phyloP scores from a whole-genome alignment of 2,113 vertebrate genomes.

The Xenopus borealis region DNA sequence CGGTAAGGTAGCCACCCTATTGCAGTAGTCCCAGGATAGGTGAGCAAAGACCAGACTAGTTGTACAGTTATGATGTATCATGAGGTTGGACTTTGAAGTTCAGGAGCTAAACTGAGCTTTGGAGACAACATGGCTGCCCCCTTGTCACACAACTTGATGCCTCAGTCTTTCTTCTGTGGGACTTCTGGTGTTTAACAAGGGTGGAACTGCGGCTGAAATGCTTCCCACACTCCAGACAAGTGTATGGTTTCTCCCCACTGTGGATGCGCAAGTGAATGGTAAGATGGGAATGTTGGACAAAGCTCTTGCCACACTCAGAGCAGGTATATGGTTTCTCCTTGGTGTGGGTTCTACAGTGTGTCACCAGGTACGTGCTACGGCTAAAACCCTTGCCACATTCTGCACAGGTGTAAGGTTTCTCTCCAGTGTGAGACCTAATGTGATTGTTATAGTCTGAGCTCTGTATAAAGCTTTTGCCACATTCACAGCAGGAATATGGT shows the following conservation, averaged over 20 bases:
- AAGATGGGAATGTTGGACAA: slow-evolving; percentile 1
- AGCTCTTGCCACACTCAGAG: slow-evolving; percentile 3
- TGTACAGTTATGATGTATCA: too few relatives aligned
- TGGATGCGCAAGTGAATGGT: not conserved
- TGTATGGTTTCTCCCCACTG: not conserved
- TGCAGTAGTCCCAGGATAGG: too few relatives aligned
- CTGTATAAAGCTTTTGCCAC: not conserved
- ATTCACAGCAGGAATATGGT: not conserved
- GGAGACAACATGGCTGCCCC: too few relatives aligned
- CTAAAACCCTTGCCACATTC: not conserved
- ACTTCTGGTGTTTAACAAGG: slow-evolving; percentile 37
- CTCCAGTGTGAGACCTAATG: not conserved
- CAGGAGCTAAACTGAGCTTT: too few relatives aligned
- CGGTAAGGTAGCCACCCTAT: too few relatives aligned
- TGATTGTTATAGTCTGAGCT: not conserved
- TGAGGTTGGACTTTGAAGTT: too few relatives aligned
- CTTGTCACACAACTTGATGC: too few relatives aligned
- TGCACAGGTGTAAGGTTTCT: not conserved
- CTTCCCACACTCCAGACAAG: slow-evolving; percentile 45
- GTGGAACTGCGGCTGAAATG: slow-evolving; percentile 50
- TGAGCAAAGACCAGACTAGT: too few relatives aligned
- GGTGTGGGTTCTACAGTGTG: slow-evolving; percentile 4
- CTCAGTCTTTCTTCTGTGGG: slow-evolving; percentile 49
- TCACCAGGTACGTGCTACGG: not conserved
- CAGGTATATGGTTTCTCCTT: not conserved